phyloP scores from a whole-genome alignment of 2,113 vertebrate genomes.

The Silurus glanis region DNA sequence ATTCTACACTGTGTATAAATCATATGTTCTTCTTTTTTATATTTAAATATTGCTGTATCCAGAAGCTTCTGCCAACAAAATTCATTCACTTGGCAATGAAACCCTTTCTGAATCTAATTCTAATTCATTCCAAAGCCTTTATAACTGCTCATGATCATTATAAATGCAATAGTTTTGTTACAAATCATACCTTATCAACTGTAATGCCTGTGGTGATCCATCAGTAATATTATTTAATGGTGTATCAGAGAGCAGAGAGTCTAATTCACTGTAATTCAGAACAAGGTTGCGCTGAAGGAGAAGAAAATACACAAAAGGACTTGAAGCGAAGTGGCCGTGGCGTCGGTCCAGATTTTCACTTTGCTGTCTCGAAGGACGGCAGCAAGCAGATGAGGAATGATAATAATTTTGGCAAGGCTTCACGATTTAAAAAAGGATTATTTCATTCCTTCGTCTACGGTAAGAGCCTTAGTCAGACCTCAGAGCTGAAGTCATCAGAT shows the following conservation, averaged over 20 bases:
- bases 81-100: too few relatives aligned
- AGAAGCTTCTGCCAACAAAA: too few relatives aligned
- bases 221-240: neutral
- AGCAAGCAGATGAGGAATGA: neutral
- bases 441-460: neutral
- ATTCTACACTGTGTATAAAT: too few relatives aligned
- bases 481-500: neutral
- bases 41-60: too few relatives aligned
- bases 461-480: neutral
- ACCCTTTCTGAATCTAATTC: too few relatives aligned
- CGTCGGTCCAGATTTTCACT: conserved; percentile 26
- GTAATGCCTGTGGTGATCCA: too few relatives aligned
- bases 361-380: neutral
- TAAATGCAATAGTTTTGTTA: neutral
- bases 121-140: too few relatives aligned
- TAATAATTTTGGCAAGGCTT: neutral
- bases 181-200: too few relatives aligned
- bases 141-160: too few relatives aligned
- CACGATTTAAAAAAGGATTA: neutral
- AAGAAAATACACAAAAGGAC: neutral
- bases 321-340: neutral
- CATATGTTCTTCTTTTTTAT: too few relatives aligned
- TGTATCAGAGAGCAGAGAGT: neutral
- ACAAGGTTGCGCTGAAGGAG: neutral
- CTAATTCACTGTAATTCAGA: neutral